Conservation (phyloP, 92 coral and sea anemone species). For the Virgularia gustaviana region DNA sequence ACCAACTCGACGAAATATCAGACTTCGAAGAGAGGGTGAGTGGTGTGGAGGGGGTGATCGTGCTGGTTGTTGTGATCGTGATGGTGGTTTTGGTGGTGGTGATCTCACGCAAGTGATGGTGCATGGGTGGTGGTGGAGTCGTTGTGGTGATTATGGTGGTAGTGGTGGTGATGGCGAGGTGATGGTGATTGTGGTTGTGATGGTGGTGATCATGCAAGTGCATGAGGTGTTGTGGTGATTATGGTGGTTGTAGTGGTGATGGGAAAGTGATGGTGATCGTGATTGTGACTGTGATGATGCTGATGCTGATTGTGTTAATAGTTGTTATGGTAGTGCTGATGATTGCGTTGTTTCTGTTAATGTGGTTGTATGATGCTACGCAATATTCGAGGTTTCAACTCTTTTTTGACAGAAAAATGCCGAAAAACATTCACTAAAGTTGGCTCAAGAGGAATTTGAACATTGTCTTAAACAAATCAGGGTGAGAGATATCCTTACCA, state of each 20-base stretch:
- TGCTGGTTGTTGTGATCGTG: no score
- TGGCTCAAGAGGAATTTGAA: conserved; percentile 10
- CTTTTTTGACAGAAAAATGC: background rate
- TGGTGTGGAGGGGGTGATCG: no score
- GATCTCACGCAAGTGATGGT: background rate
- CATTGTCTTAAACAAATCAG: conserved; percentile 7
- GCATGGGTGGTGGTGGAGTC: no score
- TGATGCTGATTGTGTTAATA: background rate
- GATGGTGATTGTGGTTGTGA: background rate
- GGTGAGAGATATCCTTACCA: background rate
- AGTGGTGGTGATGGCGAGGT: background rate
- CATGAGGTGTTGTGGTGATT: no score
- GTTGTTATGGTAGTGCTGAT: background rate
- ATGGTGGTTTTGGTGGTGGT: background rate
- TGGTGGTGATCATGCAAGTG: background rate
- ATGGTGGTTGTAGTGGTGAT: background rate
- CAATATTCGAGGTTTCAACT: background rate
- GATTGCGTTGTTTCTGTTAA: background rate
- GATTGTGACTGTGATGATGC: background rate
- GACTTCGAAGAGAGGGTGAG: conserved; percentile 68
- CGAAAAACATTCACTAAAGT: background rate
- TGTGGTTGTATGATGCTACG: background rate
- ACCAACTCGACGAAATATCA: conserved; percentile 64
- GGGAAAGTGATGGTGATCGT: background rate
- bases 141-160: background rate